Base-by-base conservation (phyloP, 2,797 vertebrate genomes). In the Mus spretus region DNA sequence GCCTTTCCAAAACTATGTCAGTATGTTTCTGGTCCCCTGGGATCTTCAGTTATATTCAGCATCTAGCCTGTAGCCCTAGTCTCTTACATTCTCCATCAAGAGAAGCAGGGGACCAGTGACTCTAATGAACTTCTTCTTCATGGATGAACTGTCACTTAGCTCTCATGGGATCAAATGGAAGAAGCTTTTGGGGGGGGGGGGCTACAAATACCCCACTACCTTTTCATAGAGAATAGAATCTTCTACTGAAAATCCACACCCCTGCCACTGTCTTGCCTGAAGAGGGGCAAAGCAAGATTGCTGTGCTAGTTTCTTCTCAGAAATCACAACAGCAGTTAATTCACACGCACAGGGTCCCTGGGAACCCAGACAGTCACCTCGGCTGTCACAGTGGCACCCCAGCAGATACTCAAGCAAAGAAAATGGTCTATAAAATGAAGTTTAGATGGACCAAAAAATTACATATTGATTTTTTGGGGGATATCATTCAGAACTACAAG, bases 401-500 rank as follows among this genome's bases (percentile, higher is more conserved):
- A 83, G 55, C 34, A 77, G 75, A 91, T 28, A 94, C 72, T 94
- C 55, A 14, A 28, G 83, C 50, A 96, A 98, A 98, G 89, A 96
- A 55, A 80, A 28, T 59, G 89, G 84, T 95, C 83, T 82, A 96
- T 96, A 97, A 98, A 98, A 84, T 91, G 85, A 97, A 94, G 87
- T 79, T 96, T 81, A 0, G 0, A 83, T 95, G 94, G 97, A 97
- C 92, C 93, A 96, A 98, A 98, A 95, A 89, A 86, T 75, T 65
- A 50, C 67, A 57, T 90, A 97, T 92, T 96, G 97, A 97, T 97
- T 98, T 98, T 92, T 97, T 75, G 9, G 22, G 9, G 40, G 11
- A 1, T 26, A 6, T 83, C 96, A 90, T 88, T 94, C 89, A 90
- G 53, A 95, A 96, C 72, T 31, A 53, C 92, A 75, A 87, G 67